These are phyloP conservation scores for Sycophila sp. DNA, from an alignment of 1,140 invertebrate species.

Conservation along the genomic window DNA sequence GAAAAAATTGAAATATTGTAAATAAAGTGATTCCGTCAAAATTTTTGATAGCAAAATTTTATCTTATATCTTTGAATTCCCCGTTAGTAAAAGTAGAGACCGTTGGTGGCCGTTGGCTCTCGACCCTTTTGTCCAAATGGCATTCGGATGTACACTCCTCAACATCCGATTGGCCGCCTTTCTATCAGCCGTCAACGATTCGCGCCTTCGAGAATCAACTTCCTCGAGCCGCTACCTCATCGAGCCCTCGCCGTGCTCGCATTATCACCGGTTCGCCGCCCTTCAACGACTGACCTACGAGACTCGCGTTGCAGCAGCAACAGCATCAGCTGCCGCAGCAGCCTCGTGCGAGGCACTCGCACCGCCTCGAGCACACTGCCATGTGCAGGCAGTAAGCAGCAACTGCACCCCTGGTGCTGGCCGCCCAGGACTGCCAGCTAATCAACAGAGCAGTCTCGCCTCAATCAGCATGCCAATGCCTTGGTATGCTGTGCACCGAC, in stretches of 20 bases:
- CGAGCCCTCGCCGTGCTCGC: constrained; percentile 16
- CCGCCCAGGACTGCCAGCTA: neutral
- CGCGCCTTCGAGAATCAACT: constrained; percentile 30
- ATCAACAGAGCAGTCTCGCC: neutral
- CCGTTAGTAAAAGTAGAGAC: constrained; percentile 68
- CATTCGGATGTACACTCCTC: constrained; percentile 63
- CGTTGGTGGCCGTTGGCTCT: constrained; percentile 65
- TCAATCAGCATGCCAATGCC: constrained; percentile 6
- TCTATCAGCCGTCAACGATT: constrained; percentile 56
- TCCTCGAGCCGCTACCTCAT: constrained; percentile 25
- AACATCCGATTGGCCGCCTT: constrained; percentile 64
- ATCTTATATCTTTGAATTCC: constrained; percentile 66
- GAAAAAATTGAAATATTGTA: no score
- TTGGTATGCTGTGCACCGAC: constrained; percentile 12
- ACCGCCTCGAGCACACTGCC: neutral
- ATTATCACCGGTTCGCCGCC: constrained; percentile 15
- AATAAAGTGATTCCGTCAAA: constrained; percentile 50
- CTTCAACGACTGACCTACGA: constrained; percentile 10
- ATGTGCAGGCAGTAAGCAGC: neutral
- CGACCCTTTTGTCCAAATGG: constrained; percentile 66
- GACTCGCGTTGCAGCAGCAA: constrained; percentile 20
- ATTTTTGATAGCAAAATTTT: constrained; percentile 53
- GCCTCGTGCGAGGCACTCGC: neutral
- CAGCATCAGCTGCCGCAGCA: constrained; percentile 1
- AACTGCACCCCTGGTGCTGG: neutral